Conservation (phyloP, 2,888 invertebrate genomes). For the Mayetiola destructor region DNA sequence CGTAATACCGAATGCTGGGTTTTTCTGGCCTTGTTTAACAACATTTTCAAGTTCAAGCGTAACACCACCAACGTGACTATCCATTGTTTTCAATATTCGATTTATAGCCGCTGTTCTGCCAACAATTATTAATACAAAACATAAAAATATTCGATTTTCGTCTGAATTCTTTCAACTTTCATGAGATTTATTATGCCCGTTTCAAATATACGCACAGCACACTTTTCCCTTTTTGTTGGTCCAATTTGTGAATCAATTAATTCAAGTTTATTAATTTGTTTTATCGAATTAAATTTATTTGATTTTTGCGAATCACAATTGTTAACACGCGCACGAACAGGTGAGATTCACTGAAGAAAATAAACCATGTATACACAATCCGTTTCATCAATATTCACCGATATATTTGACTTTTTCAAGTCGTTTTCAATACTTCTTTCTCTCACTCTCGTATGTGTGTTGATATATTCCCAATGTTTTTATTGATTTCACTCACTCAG, state of each 20-base stretch:
- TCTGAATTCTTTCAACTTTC: background rate
- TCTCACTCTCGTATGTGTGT: too few species aligned
- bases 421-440: too few species aligned
- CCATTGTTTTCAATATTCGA: background rate
- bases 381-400: too few species aligned
- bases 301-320: constrained; percentile 2
- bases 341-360: background rate
- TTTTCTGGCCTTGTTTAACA: constrained; percentile 7
- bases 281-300: too few species aligned
- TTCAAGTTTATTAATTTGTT: background rate
- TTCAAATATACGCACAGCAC: background rate
- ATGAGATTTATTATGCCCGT: background rate
- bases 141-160: background rate
- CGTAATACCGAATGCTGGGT: constrained; percentile 2
- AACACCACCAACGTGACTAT: constrained; percentile 8
- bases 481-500: too few species aligned
- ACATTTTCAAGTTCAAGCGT: constrained; percentile 13
- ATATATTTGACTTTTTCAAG: too few species aligned
- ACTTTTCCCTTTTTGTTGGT: background rate
- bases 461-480: too few species aligned
- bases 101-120: background rate
- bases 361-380: too few species aligned
- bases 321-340: background rate
- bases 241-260: too few species aligned
- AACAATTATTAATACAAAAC: background rate